Percentiles rank a stretch among this genome's conserved stretches.
phyloP scores from a whole-genome alignment of 2,113 vertebrate genomes.

The Thamnophis sirtalis region DNA sequence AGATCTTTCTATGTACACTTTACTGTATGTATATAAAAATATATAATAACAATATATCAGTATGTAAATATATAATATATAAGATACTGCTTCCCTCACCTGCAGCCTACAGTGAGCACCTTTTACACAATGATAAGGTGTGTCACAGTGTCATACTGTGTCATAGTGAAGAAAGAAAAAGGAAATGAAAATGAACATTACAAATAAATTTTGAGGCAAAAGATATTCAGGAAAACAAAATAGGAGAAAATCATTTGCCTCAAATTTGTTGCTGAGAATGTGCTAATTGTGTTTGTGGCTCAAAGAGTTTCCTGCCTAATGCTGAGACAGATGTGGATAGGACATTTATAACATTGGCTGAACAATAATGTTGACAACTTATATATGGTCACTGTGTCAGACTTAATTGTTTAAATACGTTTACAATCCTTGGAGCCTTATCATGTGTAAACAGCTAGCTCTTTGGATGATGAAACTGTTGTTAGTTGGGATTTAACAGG shows the following conservation, averaged over 20 bases:
- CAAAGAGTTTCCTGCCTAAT: conserved; percentile 8
- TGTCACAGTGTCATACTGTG: not conserved
- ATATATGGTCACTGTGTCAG: conserved; percentile 12
- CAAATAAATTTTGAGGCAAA: not conserved
- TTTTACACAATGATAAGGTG: not conserved
- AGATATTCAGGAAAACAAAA: not conserved
- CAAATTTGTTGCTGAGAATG: not conserved
- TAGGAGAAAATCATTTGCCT: not conserved
- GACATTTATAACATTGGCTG: conserved; percentile 18
- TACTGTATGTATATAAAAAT: not conserved
- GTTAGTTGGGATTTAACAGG: conserved; percentile 33
- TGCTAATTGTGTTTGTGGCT: not conserved
- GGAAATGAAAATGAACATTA: not conserved
- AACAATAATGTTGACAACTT: conserved; percentile 9
- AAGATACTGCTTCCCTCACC: not conserved
- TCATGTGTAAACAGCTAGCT: conserved; percentile 28
- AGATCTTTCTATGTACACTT: not conserved
- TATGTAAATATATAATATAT: not conserved
- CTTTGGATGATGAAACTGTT: conserved; percentile 30
- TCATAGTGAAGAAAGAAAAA: not conserved
- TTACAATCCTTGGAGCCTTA: conserved; percentile 40
- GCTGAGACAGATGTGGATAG: not conserved
- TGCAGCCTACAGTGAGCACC: not conserved
- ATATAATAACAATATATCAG: not conserved
- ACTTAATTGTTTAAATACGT: conserved; percentile 1